phyloP scores from a whole-genome alignment of 2,797 vertebrate genomes.

The Siniperca obscura region DNA sequence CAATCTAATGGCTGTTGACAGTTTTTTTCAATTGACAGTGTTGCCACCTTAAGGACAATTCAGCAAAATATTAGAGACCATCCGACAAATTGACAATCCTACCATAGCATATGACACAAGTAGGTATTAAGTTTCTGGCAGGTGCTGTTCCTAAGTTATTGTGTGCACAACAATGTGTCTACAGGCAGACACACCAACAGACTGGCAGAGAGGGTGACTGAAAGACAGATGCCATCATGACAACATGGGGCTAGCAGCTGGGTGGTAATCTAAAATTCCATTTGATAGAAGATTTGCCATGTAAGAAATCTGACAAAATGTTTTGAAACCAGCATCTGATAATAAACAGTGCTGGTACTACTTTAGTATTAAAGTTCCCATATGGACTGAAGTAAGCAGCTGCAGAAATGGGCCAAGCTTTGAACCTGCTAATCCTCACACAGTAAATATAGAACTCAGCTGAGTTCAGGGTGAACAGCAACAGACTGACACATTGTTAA shows the following conservation, averaged over 20 bases:
- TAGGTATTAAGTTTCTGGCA: conserved; percentile 25
- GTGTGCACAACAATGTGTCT: conserved; percentile 10
- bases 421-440: conserved; percentile 80
- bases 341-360: not conserved
- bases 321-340: conserved; percentile 4
- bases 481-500: conserved; percentile 62
- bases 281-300: not conserved
- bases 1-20: too few relatives aligned
- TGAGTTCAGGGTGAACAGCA: conserved; percentile 64
- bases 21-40: not conserved
- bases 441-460: conserved; percentile 84
- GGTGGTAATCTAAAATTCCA: not conserved
- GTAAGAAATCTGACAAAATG: not conserved
- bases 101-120: conserved; percentile 3
- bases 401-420: conserved; percentile 74
- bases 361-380: conserved; percentile 25
- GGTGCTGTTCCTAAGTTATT: conserved; percentile 1
- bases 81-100: not conserved
- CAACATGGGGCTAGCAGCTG: not conserved
- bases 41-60: not conserved
- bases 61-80: conserved; percentile 9
- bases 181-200: conserved; percentile 5
- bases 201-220: not conserved
- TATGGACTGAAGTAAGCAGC: conserved; percentile 80
- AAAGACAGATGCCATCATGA: conserved; percentile 4